phyloP scores from a whole-genome alignment of 2,797 vertebrate species.

The Enteromius thamalakanensis region DNA sequence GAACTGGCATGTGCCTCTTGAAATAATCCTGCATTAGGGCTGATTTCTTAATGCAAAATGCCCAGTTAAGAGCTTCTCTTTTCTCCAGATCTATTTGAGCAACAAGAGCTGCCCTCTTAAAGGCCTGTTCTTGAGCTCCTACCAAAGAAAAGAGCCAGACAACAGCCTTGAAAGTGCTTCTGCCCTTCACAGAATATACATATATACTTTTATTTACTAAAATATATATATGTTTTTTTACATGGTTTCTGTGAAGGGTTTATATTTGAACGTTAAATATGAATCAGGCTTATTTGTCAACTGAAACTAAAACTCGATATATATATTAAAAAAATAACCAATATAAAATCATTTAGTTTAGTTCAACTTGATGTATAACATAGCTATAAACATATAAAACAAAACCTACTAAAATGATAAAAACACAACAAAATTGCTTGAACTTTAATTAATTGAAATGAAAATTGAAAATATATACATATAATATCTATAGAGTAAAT shows the following conservation, averaged over 20 bases:
- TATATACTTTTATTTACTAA: too few species aligned
- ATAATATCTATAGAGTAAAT: too few species aligned
- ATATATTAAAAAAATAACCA: not conserved
- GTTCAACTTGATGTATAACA: not conserved
- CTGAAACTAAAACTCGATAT: not conserved
- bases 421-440: not conserved
- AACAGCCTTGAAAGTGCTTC: not conserved
- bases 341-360: not conserved
- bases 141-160: not conserved
- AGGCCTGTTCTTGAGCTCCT: not conserved
- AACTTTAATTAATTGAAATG: not conserved
- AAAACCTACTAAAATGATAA: not conserved
- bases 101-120: slow-evolving; percentile 2
- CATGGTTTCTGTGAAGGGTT: too few species aligned
- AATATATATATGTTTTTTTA: too few species aligned
- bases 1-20: slow-evolving; percentile 40
- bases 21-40: slow-evolving; percentile 17
- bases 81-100: slow-evolving; percentile 12
- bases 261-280: not conserved
- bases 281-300: not conserved
- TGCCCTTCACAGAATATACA: not conserved
- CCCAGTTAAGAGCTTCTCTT: not conserved
- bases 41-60: slow-evolving; percentile 22
- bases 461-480: not conserved
- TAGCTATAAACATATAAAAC: not conserved